phyloP scores from a whole-genome alignment of 2,113 vertebrate genomes.

The Misgurnus anguillicaudatus region DNA sequence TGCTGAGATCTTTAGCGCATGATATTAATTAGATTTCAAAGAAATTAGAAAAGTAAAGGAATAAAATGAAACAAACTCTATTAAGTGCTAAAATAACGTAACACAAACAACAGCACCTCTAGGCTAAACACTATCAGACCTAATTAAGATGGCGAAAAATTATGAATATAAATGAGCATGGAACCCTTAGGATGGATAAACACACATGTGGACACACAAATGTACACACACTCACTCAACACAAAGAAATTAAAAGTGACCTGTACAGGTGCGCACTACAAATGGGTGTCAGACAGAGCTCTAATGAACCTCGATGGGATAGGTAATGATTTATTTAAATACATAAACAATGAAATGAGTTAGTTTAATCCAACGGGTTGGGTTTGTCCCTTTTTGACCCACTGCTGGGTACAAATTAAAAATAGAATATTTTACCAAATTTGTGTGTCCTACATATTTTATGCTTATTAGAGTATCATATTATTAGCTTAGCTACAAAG shows the following conservation, averaged over 20 bases:
- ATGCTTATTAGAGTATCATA: not conserved
- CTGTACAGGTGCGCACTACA: constrained; percentile 22
- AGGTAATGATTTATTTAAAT: not conserved
- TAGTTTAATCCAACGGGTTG: too few relatives aligned
- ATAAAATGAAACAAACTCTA: constrained; percentile 57
- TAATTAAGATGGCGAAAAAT: constrained; percentile 72
- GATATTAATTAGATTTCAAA: constrained; percentile 69
- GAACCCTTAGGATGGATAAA: not conserved
- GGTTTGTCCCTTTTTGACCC: too few relatives aligned
- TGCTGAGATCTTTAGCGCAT: constrained; percentile 64
- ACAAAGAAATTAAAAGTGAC: constrained; percentile 24
- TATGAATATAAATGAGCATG: constrained; percentile 55
- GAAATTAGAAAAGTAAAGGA: constrained; percentile 50
- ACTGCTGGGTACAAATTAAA: too few relatives aligned
- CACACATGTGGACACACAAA: not conserved
- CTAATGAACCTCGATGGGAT: not conserved
- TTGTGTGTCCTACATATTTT: not conserved
- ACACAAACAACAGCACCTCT: constrained; percentile 68
- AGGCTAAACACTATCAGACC: constrained; percentile 61
- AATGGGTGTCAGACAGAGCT: not conserved
- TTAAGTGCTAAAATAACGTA: constrained; percentile 72
- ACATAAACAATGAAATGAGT: not conserved
- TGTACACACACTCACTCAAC: not conserved
- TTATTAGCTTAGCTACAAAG: too few relatives aligned
- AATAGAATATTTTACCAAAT: too few relatives aligned